These are phyloP conservation scores for Priapulus caudatus DNA, from an alignment of 2,888 invertebrate species.

Conservation along the genomic window DNA sequence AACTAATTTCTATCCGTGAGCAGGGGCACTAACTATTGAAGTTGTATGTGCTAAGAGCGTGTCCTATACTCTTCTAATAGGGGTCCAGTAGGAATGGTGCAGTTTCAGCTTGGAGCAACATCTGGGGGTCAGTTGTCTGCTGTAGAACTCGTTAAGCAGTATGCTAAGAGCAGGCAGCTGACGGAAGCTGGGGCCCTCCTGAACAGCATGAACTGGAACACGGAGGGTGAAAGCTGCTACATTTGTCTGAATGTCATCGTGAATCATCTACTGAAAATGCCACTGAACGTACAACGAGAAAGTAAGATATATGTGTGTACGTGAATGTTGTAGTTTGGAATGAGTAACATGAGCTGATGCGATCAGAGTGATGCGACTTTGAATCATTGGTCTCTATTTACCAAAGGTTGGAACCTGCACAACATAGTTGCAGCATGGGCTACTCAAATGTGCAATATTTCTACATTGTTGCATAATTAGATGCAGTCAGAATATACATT, in stretches of 20 bases:
- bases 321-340: too few relatives aligned
- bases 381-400: background rate
- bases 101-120: constrained; percentile 33
- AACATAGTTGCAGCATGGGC: too few relatives aligned
- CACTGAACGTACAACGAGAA: constrained; percentile 49
- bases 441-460: too few relatives aligned
- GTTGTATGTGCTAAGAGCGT: too few relatives aligned
- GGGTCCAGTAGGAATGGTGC: constrained; percentile 34
- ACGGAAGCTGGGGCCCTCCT: constrained; percentile 57
- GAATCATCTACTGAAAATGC: constrained; percentile 49
- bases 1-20: too few relatives aligned
- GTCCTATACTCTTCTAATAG: constrained; percentile 50
- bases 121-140: constrained; percentile 44
- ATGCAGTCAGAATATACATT: too few relatives aligned
- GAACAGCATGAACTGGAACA: constrained; percentile 62
- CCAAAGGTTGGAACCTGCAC: background rate
- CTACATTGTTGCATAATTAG: too few relatives aligned
- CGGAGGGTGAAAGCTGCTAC: constrained; percentile 59
- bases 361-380: background rate
- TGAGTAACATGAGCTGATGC: background rate
- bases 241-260: constrained; percentile 59
- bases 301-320: constrained; percentile 34
- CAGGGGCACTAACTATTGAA: too few relatives aligned
- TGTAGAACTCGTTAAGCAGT: constrained; percentile 50
- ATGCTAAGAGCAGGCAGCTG: constrained; percentile 50